Evolutionary conservation across 2,797 vertebrate genomes (phyloP).

Genomic region (Neosilurus mollespiculum): DNA sequence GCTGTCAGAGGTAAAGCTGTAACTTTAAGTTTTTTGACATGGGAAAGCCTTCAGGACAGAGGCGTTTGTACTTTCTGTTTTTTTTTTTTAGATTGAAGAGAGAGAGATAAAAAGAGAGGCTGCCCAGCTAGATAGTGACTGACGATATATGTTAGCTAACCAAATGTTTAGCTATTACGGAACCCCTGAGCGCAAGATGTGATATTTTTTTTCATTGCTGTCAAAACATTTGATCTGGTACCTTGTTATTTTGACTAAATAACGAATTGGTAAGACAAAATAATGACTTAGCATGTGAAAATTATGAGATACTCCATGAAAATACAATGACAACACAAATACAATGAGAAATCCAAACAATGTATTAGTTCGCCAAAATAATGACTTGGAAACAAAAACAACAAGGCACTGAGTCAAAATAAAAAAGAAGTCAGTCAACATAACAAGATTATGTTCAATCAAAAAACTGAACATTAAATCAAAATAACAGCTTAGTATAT

Average conservation of each 20-base stretch:
- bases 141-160: neutral
- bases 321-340: too few relatives aligned
- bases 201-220: neutral
- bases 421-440: too few relatives aligned
- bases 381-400: too few relatives aligned
- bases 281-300: neutral
- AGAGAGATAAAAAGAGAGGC: neutral
- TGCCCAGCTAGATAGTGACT: neutral
- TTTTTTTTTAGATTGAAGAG: neutral
- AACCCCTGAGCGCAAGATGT: neutral
- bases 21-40: neutral
- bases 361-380: too few relatives aligned
- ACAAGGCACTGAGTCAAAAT: too few relatives aligned
- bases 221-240: neutral
- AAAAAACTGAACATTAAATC: too few relatives aligned
- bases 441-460: too few relatives aligned
- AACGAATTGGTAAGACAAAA: neutral
- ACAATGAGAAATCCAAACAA: too few relatives aligned
- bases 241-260: neutral
- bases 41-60: slow-evolving; percentile 16
- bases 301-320: neutral
- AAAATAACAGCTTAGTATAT: neutral
- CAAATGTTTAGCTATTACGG: neutral
- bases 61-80: neutral
- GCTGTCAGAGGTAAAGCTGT: slow-evolving; percentile 16